phyloP scores from a whole-genome alignment of 2,113 vertebrate genomes.

The Pseudolaguvia tuberculata region DNA sequence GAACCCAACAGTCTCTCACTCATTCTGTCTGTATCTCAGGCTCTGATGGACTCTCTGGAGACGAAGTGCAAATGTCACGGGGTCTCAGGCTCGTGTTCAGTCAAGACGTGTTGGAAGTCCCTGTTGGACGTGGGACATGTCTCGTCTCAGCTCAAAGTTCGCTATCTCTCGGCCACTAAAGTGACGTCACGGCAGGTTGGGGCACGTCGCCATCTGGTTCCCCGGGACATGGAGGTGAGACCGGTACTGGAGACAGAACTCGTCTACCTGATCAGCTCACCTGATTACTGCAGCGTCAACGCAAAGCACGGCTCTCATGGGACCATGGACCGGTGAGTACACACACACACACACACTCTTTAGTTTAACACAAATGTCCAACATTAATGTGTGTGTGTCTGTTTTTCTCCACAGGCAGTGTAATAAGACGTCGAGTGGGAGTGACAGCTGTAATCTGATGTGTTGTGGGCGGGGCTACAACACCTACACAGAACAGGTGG shows the following conservation, averaged over 20 bases:
- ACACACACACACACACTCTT: background rate
- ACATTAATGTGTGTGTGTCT: background rate
- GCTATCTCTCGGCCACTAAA: constrained; percentile 69
- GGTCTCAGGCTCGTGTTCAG: constrained; percentile 73
- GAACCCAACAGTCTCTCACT: background rate
- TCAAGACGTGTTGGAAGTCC: constrained; percentile 76
- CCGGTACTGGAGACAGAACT: constrained; percentile 65
- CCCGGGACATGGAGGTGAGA: constrained; percentile 62
- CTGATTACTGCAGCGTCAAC: constrained; percentile 66
- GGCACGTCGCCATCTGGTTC: constrained; percentile 63
- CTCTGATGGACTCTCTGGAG: constrained; percentile 66
- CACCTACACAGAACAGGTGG: constrained; percentile 66
- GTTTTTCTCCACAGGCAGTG: constrained; percentile 61
- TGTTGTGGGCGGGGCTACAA: constrained; percentile 76
- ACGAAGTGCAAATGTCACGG: constrained; percentile 75
- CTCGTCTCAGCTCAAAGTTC: constrained; percentile 68
- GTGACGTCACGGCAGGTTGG: constrained; percentile 66
- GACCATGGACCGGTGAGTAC: constrained; percentile 70
- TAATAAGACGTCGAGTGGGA: constrained; percentile 67
- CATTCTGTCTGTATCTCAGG: constrained; percentile 45
- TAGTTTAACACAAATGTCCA: background rate
- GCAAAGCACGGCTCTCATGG: constrained; percentile 67
- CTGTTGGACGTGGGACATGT: constrained; percentile 62
- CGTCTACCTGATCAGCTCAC: constrained; percentile 69
- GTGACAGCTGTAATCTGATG: constrained; percentile 67